Evolutionary conservation across 2,797 vertebrate species (phyloP).

Genomic region (Lemur catta): DNA sequence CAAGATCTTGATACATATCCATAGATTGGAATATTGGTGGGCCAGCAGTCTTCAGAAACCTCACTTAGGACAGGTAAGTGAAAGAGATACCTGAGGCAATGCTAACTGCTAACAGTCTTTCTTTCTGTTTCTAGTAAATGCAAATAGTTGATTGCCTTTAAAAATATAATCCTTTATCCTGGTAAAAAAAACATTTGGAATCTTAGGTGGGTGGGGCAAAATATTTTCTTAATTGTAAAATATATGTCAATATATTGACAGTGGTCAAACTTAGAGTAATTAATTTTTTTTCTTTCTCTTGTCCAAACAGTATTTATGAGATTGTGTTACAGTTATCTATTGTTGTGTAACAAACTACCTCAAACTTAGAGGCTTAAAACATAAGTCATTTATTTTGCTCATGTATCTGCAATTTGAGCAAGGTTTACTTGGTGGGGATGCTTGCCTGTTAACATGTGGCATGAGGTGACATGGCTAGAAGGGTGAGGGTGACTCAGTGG

Average conservation of each 20-base stretch:
- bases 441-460: not conserved
- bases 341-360: not conserved
- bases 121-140: slow-evolving; percentile 16
- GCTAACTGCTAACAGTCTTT: not conserved
- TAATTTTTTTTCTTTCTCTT: not conserved
- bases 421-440: not conserved
- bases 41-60: slow-evolving; percentile 31
- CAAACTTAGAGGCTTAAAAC: slow-evolving; percentile 35
- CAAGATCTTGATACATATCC: slow-evolving; percentile 7
- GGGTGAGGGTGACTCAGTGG: not conserved
- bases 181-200: slow-evolving; percentile 44
- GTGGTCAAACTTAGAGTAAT: slow-evolving; percentile 15
- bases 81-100: not conserved
- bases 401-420: not conserved
- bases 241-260: slow-evolving; percentile 42
- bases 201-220: not conserved
- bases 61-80: slow-evolving; percentile 66
- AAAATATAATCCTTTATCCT: not conserved
- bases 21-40: slow-evolving; percentile 51
- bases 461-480: not conserved
- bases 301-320: slow-evolving; percentile 33
- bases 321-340: slow-evolving; percentile 12
- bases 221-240: slow-evolving; percentile 24
- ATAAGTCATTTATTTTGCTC: slow-evolving; percentile 30
- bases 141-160: slow-evolving; percentile 11